These are phyloP conservation scores for Calliopum simillimum DNA, from an alignment of 2,888 invertebrate species.

Conservation along the genomic window DNA sequence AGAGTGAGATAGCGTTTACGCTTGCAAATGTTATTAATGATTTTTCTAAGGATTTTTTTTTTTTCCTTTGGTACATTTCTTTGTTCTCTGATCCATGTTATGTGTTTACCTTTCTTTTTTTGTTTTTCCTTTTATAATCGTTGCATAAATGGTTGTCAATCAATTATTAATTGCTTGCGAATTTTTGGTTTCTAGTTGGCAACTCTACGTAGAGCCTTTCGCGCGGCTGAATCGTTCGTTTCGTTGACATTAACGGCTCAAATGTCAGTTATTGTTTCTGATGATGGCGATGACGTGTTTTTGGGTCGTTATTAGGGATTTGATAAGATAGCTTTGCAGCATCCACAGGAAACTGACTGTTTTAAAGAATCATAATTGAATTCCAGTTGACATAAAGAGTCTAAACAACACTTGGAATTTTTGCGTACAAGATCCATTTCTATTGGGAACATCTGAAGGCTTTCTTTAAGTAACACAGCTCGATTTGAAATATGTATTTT, in stretches of 20 bases:
- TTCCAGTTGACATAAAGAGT: too few species aligned
- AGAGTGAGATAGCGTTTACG: not conserved
- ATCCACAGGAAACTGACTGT: too few species aligned
- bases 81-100: not conserved
- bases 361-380: not conserved
- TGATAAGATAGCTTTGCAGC: not conserved
- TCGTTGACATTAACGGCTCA: conserved; percentile 8
- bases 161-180: conserved; percentile 29
- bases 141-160: conserved; percentile 24
- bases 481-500: too few species aligned
- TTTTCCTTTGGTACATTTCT: not conserved
- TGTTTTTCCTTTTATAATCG: not conserved
- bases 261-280: not conserved
- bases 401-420: too few species aligned
- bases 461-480: too few species aligned
- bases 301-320: not conserved
- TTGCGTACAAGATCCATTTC: too few species aligned
- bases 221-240: conserved; percentile 8
- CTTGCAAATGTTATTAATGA: conserved; percentile 29
- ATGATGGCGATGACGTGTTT: too few species aligned
- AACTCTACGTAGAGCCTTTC: too few species aligned
- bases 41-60: conserved; percentile 13
- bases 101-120: not conserved
- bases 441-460: too few species aligned
- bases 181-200: not conserved